phyloP scores from a whole-genome alignment of 53 echinoderm and acorn worm species.

The Patiria pectinifera region DNA sequence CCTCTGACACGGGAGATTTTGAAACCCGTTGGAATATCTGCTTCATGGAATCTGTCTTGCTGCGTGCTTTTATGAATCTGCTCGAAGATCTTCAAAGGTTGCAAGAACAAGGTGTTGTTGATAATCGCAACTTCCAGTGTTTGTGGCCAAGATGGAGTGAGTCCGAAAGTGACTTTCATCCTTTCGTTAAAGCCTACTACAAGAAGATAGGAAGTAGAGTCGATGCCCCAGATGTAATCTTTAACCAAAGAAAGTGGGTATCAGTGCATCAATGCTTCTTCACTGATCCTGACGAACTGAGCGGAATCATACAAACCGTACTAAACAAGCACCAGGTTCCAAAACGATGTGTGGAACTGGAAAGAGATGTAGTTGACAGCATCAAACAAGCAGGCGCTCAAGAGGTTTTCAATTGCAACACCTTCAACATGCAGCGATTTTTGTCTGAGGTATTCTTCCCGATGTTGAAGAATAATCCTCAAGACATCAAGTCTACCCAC shows the following conservation, averaged over 20 bases:
- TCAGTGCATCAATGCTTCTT: conserved; percentile 49
- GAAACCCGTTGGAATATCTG: too few species aligned
- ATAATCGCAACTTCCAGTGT: conserved; percentile 28
- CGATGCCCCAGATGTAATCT: conserved; percentile 25
- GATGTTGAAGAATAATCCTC: too few species aligned
- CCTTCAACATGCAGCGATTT: too few species aligned
- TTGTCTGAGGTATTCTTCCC: too few species aligned
- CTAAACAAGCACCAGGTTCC: conserved; percentile 14
- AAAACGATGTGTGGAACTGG: conserved; percentile 23
- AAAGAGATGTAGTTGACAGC: too few species aligned
- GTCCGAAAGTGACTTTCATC: conserved; percentile 41
- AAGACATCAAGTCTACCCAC: too few species aligned
- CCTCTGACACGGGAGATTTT: too few species aligned
- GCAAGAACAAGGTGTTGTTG: conserved; percentile 3
- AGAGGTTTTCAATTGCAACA: too few species aligned
- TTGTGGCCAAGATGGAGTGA: conserved; percentile 57
- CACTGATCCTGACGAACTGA: conserved; percentile 19
- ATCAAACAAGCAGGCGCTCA: too few species aligned
- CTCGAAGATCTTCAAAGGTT: conserved; percentile 50
- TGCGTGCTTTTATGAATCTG: conserved; percentile 48
- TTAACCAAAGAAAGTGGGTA: conserved; percentile 58
- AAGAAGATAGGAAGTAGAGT: too few species aligned
- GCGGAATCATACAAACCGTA: background rate
- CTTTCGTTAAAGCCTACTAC: too few species aligned
- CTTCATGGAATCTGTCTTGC: too few species aligned